phyloP scores from a whole-genome alignment of 2,888 invertebrate species.

The Phengaris alcon region DNA sequence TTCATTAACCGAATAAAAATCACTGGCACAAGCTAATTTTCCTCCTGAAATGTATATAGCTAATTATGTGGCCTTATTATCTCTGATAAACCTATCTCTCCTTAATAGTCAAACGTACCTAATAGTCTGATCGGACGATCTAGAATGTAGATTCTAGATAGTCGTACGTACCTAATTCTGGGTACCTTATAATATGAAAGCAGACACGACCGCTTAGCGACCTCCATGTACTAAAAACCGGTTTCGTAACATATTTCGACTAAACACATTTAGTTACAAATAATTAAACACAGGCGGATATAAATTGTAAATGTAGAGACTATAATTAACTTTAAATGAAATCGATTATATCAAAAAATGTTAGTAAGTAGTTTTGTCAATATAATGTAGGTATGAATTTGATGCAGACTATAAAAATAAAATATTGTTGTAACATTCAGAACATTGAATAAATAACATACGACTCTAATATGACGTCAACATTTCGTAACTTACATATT shows the following conservation, averaged over 20 bases:
- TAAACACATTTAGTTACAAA: background rate
- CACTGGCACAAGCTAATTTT: background rate
- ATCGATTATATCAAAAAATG: too few relatives aligned
- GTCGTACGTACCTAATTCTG: background rate
- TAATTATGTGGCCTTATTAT: background rate
- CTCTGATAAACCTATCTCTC: background rate
- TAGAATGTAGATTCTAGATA: background rate
- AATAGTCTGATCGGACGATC: background rate
- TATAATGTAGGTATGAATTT: background rate
- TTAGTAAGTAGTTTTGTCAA: too few relatives aligned
- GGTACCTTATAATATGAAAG: slow-evolving; percentile 1
- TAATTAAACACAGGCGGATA: background rate
- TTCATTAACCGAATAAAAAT: background rate
- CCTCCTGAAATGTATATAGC: background rate
- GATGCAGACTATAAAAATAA: background rate
- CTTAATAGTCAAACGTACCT: background rate
- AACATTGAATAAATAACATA: background rate
- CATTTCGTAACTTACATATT: background rate
- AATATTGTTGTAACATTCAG: background rate
- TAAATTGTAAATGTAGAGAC: background rate
- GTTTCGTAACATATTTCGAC: background rate
- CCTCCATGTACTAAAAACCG: background rate
- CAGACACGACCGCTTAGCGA: background rate
- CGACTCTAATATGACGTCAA: background rate
- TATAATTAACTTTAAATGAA: too few relatives aligned